Percentiles rank a stretch among this genome's conserved stretches.
Conservation (phyloP, 2,888 invertebrate species). For the Cryptophagus acutangulus region DNA sequence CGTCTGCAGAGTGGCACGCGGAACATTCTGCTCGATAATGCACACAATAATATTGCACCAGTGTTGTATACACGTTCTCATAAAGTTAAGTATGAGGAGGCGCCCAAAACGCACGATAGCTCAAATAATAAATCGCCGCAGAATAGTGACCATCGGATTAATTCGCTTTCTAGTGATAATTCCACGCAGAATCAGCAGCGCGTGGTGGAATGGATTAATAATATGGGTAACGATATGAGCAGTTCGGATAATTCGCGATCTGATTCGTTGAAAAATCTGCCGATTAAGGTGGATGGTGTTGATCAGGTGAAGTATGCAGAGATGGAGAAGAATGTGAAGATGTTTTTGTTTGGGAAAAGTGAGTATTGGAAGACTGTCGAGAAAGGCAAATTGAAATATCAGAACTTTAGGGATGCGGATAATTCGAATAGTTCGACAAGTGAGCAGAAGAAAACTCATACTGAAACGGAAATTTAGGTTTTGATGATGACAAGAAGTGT, state of each 20-base stretch:
- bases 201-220: conserved; percentile 75
- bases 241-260: conserved; percentile 43
- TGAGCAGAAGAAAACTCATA: conserved; percentile 22
- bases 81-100: conserved; percentile 21
- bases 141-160: conserved; percentile 10
- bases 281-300: conserved; percentile 46
- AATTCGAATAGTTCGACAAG: conserved; percentile 11
- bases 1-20: conserved; percentile 73
- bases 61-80: conserved; percentile 62
- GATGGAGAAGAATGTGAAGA: conserved; percentile 75
- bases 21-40: conserved; percentile 75
- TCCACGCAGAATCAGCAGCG: conserved; percentile 38
- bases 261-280: not conserved
- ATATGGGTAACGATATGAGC: conserved; percentile 53
- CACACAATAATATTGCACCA: conserved; percentile 66
- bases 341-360: conserved; percentile 56
- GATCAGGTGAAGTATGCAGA: conserved; percentile 55
- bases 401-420: conserved; percentile 26
- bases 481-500: too few relatives aligned
- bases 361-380: conserved; percentile 43
- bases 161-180: conserved; percentile 29
- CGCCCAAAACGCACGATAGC: conserved; percentile 18
- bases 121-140: conserved; percentile 26
- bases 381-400: conserved; percentile 41
- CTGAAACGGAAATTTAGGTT: conserved; percentile 40